These are phyloP conservation scores for Ophion ellenae DNA, from an alignment of 2,888 invertebrate species.

Conservation along the genomic window DNA sequence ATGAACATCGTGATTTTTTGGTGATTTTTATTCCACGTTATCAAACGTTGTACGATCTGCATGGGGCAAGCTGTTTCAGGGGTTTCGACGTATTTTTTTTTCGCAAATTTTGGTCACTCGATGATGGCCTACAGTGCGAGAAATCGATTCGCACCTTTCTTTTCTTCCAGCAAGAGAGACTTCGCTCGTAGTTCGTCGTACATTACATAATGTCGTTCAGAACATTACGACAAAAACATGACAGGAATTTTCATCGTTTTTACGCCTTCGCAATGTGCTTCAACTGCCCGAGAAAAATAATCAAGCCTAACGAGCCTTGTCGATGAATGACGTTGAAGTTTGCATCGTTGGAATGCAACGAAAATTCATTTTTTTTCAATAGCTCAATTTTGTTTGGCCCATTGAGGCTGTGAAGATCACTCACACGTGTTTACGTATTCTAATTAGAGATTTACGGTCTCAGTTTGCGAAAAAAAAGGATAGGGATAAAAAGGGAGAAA, in stretches of 20 bases:
- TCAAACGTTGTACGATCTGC: neutral
- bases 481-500: too few relatives aligned
- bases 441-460: too few relatives aligned
- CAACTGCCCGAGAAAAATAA: neutral
- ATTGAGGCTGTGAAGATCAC: too few relatives aligned
- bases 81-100: neutral
- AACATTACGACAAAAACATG: neutral
- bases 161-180: neutral
- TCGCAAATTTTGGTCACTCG: neutral
- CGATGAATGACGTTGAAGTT: neutral
- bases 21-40: neutral
- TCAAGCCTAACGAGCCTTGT: neutral
- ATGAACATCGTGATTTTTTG: neutral
- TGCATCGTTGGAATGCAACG: too few relatives aligned
- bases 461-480: too few relatives aligned
- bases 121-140: neutral
- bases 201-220: neutral
- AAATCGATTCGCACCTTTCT: neutral
- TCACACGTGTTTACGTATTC: too few relatives aligned
- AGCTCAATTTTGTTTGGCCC: too few relatives aligned
- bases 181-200: neutral
- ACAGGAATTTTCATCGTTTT: neutral
- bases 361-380: too few relatives aligned
- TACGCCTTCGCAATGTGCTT: neutral
- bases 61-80: neutral